A percentile compares a stretch with the other conserved stretches of the same genome.
Evolutionary conservation across 2,113 vertebrate genomes (phyloP).

Genomic region (Chrysochloris asiatica): DNA sequence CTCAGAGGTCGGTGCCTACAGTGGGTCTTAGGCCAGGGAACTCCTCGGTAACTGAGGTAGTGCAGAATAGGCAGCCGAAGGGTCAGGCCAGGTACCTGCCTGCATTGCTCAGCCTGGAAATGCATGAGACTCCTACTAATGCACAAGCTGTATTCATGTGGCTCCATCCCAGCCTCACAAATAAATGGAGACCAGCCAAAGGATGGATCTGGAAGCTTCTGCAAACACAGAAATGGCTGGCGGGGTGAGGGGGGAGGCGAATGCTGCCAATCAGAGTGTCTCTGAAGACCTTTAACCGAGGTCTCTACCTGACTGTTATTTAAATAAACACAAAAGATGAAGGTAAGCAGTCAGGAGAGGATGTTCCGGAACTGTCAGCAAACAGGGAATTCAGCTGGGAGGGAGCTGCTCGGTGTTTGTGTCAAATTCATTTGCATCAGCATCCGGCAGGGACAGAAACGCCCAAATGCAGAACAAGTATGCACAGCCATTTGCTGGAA

Average conservation of each 20-base stretch:
- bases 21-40: neutral
- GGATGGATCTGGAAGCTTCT: slow-evolving; percentile 19
- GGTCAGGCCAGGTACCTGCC: neutral
- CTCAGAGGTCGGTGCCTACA: neutral
- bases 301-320: slow-evolving; percentile 73
- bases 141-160: slow-evolving; percentile 10
- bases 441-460: slow-evolving; percentile 53
- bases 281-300: slow-evolving; percentile 62
- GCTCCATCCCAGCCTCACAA: neutral
- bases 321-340: slow-evolving; percentile 77
- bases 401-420: neutral
- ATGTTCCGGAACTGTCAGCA: slow-evolving; percentile 60
- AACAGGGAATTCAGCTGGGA: slow-evolving; percentile 52
- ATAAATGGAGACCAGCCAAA: slow-evolving; percentile 38
- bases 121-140: slow-evolving; percentile 39
- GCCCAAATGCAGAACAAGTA: neutral
- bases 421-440: slow-evolving; percentile 73
- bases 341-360: slow-evolving; percentile 58
- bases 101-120: slow-evolving; percentile 2
- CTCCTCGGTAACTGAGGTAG: too few species aligned
- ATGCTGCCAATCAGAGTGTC: slow-evolving; percentile 43
- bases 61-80: neutral
- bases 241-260: slow-evolving; percentile 8
- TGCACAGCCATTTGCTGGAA: slow-evolving; percentile 31
- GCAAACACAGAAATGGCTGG: neutral